Conservation (phyloP, 2,888 invertebrate species). For the Cinara cedri region DNA sequence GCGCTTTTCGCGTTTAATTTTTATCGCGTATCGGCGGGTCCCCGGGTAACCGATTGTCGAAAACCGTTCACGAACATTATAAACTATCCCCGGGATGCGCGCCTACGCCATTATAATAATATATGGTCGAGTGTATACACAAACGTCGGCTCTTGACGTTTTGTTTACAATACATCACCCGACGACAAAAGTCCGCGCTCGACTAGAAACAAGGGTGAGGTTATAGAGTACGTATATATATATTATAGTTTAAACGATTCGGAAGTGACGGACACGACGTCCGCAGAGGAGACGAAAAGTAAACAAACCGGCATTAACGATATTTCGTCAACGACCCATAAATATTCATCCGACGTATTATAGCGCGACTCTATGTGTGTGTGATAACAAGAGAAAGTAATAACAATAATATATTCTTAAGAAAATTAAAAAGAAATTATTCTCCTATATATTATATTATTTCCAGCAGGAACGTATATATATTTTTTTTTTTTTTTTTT, state of each 20-base stretch:
- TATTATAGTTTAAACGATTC: not conserved
- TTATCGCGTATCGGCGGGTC: too few relatives aligned
- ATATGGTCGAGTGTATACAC: not conserved
- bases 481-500: too few relatives aligned
- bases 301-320: constrained; percentile 16
- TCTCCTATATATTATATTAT: too few relatives aligned
- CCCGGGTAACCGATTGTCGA: not conserved
- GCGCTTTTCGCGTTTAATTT: not conserved
- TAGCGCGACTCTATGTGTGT: not conserved
- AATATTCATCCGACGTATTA: not conserved
- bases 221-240: not conserved
- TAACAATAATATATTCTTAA: not conserved
- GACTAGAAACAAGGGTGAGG: not conserved
- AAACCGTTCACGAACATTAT: constrained; percentile 19
- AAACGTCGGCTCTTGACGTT: not conserved
- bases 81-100: too few relatives aligned
- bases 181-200: not conserved
- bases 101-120: not conserved
- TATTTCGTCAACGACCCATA: constrained; percentile 19
- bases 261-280: not conserved
- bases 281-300: not conserved
- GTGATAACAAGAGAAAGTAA: not conserved
- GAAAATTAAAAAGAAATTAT: not conserved
- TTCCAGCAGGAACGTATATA: too few relatives aligned
- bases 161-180: not conserved